Evolutionary conservation across 2,888 invertebrate genomes (phyloP), one percentile per base, ranked within the genome.

Genomic region (Stramonita haemastoma): DNA sequence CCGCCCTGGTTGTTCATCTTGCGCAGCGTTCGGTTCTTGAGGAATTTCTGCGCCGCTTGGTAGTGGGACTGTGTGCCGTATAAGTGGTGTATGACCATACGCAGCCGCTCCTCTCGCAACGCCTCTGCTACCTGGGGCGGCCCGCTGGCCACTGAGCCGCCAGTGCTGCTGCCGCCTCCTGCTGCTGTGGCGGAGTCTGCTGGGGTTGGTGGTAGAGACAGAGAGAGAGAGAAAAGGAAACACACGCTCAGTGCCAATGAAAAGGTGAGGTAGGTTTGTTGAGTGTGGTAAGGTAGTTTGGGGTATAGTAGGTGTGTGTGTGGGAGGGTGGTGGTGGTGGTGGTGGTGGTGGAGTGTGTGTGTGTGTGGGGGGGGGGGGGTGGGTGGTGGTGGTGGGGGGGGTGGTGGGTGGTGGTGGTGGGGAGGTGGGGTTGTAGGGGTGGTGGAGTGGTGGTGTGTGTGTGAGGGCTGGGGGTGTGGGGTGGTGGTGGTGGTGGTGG

Each of bases 31-130:
- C 87, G 84, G n/a, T 87, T 87, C 73, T 87, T 83, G 57, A 90
- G 85, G 66, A 90, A 87, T 77, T 89, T 88, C 57, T 90, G 86
- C 1, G 91, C 91, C 19, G 91, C 91, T 60, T 89, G 88, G 87
- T 90, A 90, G 56, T 85, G 88, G 17, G 36, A 13, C 66, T 88
- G 88, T 2, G 84, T 66, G 1, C 88, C 88, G 84, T 88, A 73
- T 73, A 88, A 46, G 46, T 83, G 84, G 36, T 85, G 84, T n/a
- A 88, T 70, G 29, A 88, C 88, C 84, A 84, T 88, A n/a, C 83
- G 88, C 26, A 88, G 46, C 22, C 88, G 84, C 83, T 88, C 88
- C 17, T 81, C 88, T 56, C 17, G 34, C 66, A 79, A 57, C 0
- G 32, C 13, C 4, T 29, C 81, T 22, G 34, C 4, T 60, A 19